These are phyloP conservation scores for Magallana nippona DNA, from an alignment of 2,888 invertebrate species.

Conservation along the genomic window DNA sequence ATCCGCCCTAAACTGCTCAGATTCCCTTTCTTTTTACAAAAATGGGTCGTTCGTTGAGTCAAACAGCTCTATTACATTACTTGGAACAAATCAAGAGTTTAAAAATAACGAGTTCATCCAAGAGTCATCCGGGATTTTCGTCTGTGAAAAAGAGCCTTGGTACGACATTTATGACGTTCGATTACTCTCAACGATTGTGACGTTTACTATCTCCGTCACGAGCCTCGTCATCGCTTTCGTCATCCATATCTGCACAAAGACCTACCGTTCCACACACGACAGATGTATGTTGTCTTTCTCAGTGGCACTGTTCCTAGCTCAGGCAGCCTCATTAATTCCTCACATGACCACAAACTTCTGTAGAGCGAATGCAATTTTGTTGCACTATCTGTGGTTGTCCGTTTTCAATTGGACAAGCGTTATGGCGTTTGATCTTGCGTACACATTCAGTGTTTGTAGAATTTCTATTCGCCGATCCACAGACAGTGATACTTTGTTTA, in stretches of 20 bases:
- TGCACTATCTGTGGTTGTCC: constrained; percentile 37
- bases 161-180: neutral
- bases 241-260: constrained; percentile 17
- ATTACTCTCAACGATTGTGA: constrained; percentile 8
- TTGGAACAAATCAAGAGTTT: neutral
- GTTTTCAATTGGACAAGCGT: constrained; percentile 41
- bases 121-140: neutral
- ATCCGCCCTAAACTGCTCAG: neutral
- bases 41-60: neutral
- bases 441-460: constrained; percentile 26
- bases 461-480: neutral
- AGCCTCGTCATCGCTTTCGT: constrained; percentile 1
- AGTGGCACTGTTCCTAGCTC: neutral
- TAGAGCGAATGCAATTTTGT: neutral
- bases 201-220: constrained; percentile 20
- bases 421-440: constrained; percentile 41
- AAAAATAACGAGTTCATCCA: neutral
- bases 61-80: neutral
- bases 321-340: neutral
- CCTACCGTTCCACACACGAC: constrained; percentile 5
- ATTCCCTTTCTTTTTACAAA: constrained; percentile 1
- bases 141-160: constrained; percentile 13
- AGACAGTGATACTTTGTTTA: neutral
- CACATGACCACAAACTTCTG: constrained; percentile 19
- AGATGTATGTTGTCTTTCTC: constrained; percentile 30